Evolutionary conservation across 2,888 invertebrate species (phyloP), one percentile per base, ranked within the genome.

Genomic region (Phrixothrix hirtus): DNA sequence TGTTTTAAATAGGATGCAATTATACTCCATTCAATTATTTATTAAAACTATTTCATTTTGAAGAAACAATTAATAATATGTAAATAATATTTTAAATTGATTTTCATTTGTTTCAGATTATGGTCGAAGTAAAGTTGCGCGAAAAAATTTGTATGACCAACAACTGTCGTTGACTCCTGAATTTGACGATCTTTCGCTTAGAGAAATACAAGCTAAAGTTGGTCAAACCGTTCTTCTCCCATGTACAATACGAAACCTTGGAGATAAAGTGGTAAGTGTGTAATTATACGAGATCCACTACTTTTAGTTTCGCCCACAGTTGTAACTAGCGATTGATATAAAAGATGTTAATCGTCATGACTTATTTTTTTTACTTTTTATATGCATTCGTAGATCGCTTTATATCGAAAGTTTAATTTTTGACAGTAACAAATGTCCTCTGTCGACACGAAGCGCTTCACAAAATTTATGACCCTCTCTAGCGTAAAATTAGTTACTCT

Each of bases 231-330:
- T 75, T 12, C 67, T 74, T 46, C 61, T 77, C 47, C 75, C 77
- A 10, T 77, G 77, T 56, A 72, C 71, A 13, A 73, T 77, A 10
- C 66, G 67, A 43, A 66, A 73, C 57, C 64, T 75, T 9, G 73
- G 73, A 39, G 75, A 73, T 57, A 76, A 75, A 71, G 72, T 75
- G 65, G 77, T 76, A 61, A 71, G 75, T 41, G 13, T n/a, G n/a
- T n/a, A n/a, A n/a, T n/a, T n/a, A n/a, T n/a, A n/a, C n/a, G n/a
- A n/a, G n/a, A n/a, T n/a, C n/a, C n/a, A n/a, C n/a, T n/a, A n/a
- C n/a, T n/a, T n/a, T n/a, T n/a, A n/a, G n/a, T n/a, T n/a, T n/a
- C n/a, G n/a, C n/a, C n/a, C n/a, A n/a, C n/a, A n/a, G n/a, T n/a
- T n/a, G n/a, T n/a, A n/a, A n/a, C n/a, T n/a, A n/a, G n/a, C n/a